A percentile compares a stretch with the other conserved stretches of the same genome.
These are phyloP conservation scores for Lepidurus couesii DNA, from an alignment of 1,140 invertebrate genomes.

Conservation along the genomic window DNA sequence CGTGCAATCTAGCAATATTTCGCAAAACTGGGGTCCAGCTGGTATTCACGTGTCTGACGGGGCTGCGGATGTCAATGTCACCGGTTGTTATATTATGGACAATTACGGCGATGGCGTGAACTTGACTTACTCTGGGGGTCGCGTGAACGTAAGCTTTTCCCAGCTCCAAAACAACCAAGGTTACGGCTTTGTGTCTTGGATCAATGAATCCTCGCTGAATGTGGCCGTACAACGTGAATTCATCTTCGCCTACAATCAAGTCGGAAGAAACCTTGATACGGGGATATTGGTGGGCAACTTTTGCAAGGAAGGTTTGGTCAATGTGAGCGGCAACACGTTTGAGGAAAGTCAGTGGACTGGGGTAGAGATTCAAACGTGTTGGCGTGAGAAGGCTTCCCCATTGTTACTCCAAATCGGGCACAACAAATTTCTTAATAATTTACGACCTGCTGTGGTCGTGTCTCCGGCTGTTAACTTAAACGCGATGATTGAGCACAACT, in stretches of 20 bases:
- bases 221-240: constrained; percentile 74
- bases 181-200: constrained; percentile 77
- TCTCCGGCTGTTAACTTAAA: constrained; percentile 77
- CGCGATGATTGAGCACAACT: constrained; percentile 76
- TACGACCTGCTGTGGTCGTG: constrained; percentile 67
- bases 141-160: constrained; percentile 82
- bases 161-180: constrained; percentile 69
- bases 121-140: constrained; percentile 60
- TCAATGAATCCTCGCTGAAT: constrained; percentile 80
- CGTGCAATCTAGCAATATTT: constrained; percentile 71
- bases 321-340: constrained; percentile 79
- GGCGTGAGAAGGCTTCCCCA: constrained; percentile 49
- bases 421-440: constrained; percentile 71
- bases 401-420: constrained; percentile 72
- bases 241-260: constrained; percentile 75
- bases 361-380: constrained; percentile 71
- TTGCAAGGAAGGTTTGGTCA: constrained; percentile 64
- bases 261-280: constrained; percentile 73
- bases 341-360: constrained; percentile 67
- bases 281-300: constrained; percentile 74
- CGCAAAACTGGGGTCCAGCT: constrained; percentile 78
- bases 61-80: constrained; percentile 87
- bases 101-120: constrained; percentile 70
- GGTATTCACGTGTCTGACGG: constrained; percentile 79
- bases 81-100: constrained; percentile 76